These are phyloP conservation scores for Aphelinus atriplicis DNA, from an alignment of 1,140 invertebrate genomes.

Conservation along the genomic window DNA sequence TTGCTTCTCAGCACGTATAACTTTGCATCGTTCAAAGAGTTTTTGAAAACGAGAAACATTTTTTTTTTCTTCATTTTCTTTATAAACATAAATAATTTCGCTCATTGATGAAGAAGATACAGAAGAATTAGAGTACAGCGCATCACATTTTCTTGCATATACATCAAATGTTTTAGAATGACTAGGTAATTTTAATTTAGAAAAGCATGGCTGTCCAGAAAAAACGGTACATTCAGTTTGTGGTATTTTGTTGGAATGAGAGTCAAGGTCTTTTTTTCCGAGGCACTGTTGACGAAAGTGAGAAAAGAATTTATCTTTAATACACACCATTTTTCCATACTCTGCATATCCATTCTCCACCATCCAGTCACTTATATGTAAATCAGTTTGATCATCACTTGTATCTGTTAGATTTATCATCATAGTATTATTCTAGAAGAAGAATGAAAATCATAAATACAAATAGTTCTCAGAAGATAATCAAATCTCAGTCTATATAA, in stretches of 20 bases:
- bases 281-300: conserved; percentile 32
- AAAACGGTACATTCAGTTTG: conserved; percentile 1
- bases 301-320: conserved; percentile 44
- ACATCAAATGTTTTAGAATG: too few species aligned
- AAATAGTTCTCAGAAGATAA: neutral
- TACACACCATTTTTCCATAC: conserved; percentile 56
- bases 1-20: neutral
- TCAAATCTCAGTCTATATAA: conserved; percentile 24
- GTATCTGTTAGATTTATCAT: conserved; percentile 52
- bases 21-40: conserved; percentile 14
- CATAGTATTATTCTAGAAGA: conserved; percentile 56
- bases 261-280: conserved; percentile 2
- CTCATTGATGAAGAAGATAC: neutral
- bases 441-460: conserved; percentile 23
- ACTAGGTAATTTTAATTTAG: too few species aligned
- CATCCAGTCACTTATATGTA: conserved; percentile 56
- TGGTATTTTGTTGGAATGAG: neutral
- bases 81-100: conserved; percentile 4
- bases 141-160: neutral
- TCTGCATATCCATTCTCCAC: conserved; percentile 47
- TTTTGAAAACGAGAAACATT: neutral
- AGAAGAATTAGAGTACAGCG: neutral
- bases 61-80: neutral
- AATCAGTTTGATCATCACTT: conserved; percentile 43
- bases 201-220: neutral